phyloP scores from a whole-genome alignment of 2,113 vertebrate species.

The Dolichallabes microphthalmus region DNA sequence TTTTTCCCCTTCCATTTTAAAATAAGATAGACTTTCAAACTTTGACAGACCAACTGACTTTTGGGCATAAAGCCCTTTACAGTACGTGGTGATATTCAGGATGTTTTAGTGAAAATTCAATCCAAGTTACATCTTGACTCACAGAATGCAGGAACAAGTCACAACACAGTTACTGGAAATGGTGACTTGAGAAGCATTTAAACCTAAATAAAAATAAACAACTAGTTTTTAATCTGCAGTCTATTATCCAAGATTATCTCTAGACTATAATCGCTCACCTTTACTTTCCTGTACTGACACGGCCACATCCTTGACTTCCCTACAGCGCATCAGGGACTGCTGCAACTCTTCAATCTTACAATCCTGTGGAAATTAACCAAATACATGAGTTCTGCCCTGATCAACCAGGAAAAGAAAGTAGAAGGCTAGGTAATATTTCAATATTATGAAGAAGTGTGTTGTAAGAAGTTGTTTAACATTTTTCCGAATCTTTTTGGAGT shows the following conservation, averaged over 20 bases:
- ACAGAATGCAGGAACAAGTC: not conserved
- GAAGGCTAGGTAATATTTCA: not conserved
- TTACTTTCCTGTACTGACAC: constrained; percentile 74
- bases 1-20: no score
- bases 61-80: not conserved
- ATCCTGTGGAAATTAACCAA: constrained; percentile 73
- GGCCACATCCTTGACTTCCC: constrained; percentile 82
- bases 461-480: not conserved
- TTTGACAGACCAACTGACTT: not conserved
- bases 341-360: constrained; percentile 89
- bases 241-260: not conserved
- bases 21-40: no score
- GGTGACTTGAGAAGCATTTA: not conserved
- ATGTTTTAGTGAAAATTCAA: not conserved
- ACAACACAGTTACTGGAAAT: not conserved
- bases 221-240: not conserved
- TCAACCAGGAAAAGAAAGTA: not conserved
- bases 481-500: not conserved
- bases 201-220: not conserved
- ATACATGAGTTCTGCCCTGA: not conserved
- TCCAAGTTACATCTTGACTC: not conserved
- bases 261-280: constrained; percentile 43
- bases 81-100: not conserved
- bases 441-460: not conserved
- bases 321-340: constrained; percentile 81